Evolutionary conservation across 2,888 invertebrate species (phyloP), one percentile per base, ranked within the genome.

Genomic region (Chymomyza amoena): DNA sequence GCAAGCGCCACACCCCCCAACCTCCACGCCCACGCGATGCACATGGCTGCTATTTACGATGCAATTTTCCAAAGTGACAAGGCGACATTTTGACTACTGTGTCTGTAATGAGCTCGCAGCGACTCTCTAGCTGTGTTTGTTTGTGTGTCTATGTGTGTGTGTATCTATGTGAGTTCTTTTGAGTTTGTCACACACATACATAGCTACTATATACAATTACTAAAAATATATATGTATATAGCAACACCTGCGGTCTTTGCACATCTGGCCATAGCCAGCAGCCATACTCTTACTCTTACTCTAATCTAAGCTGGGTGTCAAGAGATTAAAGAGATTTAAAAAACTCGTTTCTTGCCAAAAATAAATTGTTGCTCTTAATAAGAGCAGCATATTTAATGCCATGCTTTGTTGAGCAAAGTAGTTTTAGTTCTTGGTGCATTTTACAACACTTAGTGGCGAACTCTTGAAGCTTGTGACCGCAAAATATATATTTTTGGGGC

Each of bases 71-170:
- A 70, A 76, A 73, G 69, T 69, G 64, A 70, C 71, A 76, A 73
- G 72, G 73, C 76, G 73, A 78, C 73, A 76, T 69, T 73, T 66
- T 72, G 68, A 71, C 70, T 75, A 65, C 68, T 62, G 13, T 71
- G 66, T 69, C 66, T 74, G 54, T 64, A 64, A 45, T 45, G 39
- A 45, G 39, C 39, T 45, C 39, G 13, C 39, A 10, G 39, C 39
- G 4, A 10, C 39, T 1, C 4, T 15, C 13, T 45, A 13, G 13
- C 13, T 45, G 13, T 39, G 39, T 39, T 3, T 9, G 9, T 39
- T 57, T 64, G 64, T 62, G 36, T 64, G 56, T 39, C 9, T 28
- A 6, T 28, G 28, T 32, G 32, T 9, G 32, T 32, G 25, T 25
- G 2, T 20, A 25, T 25, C 25, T 25, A 25, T 25, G 32, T 5